A percentile compares a stretch with the other conserved stretches of the same genome.
These are phyloP conservation scores for Hesperia comma DNA, from an alignment of 2,888 invertebrate genomes.

Conservation along the genomic window DNA sequence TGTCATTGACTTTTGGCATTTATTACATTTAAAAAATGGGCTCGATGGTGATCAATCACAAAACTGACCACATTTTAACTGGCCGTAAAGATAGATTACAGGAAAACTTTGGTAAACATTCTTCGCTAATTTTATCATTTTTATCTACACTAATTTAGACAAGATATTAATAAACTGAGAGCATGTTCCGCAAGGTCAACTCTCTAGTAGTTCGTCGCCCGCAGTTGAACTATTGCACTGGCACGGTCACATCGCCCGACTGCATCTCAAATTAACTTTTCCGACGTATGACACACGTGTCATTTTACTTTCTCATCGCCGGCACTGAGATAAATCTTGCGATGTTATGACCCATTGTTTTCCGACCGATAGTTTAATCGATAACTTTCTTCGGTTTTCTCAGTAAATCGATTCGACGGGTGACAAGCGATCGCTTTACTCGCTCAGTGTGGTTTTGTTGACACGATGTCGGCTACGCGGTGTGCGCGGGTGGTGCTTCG, in stretches of 20 bases:
- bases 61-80: too few species aligned
- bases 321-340: slow-evolving; percentile 2
- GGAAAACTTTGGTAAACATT: too few species aligned
- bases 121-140: too few species aligned
- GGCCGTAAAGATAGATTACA: too few species aligned
- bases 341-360: slow-evolving; percentile 32
- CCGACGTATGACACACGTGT: background rate
- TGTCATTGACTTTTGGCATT: too few species aligned
- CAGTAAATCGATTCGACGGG: slow-evolving; percentile 48
- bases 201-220: slow-evolving; percentile 6
- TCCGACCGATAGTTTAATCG: slow-evolving; percentile 50
- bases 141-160: too few species aligned
- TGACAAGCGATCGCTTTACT: slow-evolving; percentile 17
- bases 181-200: background rate
- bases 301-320: background rate
- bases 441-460: slow-evolving; percentile 7
- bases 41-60: too few species aligned
- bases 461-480: slow-evolving; percentile 11
- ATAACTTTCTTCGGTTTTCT: slow-evolving; percentile 58
- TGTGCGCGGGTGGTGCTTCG: slow-evolving; percentile 1
- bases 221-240: slow-evolving; percentile 14
- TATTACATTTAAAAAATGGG: too few species aligned
- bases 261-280: slow-evolving; percentile 9
- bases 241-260: slow-evolving; percentile 3
- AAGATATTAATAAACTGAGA: too few species aligned